A percentile compares a stretch with the other conserved stretches of the same genome.
Conservation (phyloP, 2,113 vertebrate genomes). For the Muntiacus muntjak region DNA sequence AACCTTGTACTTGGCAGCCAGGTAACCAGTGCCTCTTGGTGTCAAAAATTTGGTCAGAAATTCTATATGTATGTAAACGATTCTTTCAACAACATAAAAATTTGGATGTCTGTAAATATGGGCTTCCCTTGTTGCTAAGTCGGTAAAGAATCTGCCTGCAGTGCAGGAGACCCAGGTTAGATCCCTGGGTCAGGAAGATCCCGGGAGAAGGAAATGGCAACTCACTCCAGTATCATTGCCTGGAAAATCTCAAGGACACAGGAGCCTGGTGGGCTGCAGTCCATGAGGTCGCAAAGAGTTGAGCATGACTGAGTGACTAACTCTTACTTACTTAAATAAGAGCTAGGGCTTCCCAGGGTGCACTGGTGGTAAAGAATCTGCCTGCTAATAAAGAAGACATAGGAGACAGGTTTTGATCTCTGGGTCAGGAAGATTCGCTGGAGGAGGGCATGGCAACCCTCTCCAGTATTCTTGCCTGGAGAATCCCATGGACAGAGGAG, state of each 20-base stretch:
- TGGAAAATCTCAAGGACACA: not conserved
- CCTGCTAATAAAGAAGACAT: not conserved
- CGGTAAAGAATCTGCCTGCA: not conserved
- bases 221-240: not conserved
- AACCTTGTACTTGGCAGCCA: not conserved
- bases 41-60: not conserved
- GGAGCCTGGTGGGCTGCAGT: not conserved
- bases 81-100: not conserved
- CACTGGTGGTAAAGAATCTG: not conserved
- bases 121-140: not conserved
- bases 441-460: not conserved
- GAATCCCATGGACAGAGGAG: not conserved
- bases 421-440: not conserved
- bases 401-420: not conserved
- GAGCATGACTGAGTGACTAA: not conserved
- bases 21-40: not conserved
- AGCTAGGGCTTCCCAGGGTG: not conserved
- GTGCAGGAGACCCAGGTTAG: not conserved
- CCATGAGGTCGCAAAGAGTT: not conserved
- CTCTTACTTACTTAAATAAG: not conserved
- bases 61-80: not conserved
- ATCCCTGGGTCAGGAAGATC: not conserved
- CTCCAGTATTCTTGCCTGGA: not conserved
- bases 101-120: not conserved
- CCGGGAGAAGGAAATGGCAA: not conserved